Percentiles rank a stretch among this genome's conserved stretches.
Conservation (phyloP, 2,797 vertebrate species). For the Alectoris magna region DNA sequence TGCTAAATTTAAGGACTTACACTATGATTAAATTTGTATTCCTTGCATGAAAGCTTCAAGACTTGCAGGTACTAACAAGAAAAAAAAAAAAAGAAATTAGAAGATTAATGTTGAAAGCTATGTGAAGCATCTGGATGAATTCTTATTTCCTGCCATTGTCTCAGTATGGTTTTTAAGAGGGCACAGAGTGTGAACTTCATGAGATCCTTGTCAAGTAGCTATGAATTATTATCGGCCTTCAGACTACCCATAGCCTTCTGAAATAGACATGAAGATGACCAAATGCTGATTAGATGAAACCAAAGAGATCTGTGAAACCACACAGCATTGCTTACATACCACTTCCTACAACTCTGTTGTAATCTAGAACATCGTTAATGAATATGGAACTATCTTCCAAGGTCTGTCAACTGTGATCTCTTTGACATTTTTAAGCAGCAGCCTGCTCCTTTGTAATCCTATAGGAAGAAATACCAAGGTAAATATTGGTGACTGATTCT, state of each 20-base stretch:
- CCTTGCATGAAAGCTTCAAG: not conserved
- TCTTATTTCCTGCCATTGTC: not conserved
- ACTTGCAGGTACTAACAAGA: not conserved
- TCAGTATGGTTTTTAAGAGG: not conserved
- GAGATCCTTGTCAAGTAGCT: not conserved
- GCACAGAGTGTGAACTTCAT: not conserved
- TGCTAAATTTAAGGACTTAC: not conserved
- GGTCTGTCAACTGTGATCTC: conserved; percentile 11
- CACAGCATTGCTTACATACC: not conserved
- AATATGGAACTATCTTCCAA: conserved; percentile 30
- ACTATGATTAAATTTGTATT: not conserved
- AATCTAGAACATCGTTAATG: conserved; percentile 38
- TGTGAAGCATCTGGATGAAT: not conserved
- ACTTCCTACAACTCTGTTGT: not conserved
- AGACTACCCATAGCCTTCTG: conserved; percentile 14
- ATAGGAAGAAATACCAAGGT: not conserved
- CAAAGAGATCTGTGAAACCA: conserved; percentile 20
- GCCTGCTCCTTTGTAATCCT: not conserved
- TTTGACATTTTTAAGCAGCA: not conserved
- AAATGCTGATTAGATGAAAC: conserved; percentile 23
- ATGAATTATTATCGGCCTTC: not conserved
- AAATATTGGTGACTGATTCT: not conserved
- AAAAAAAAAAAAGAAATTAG: not conserved
- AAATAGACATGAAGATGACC: not conserved
- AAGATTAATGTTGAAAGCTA: not conserved